Base-by-base conservation (phyloP, 2,113 vertebrate genomes). In the Cephalopholis sonnerati region DNA sequence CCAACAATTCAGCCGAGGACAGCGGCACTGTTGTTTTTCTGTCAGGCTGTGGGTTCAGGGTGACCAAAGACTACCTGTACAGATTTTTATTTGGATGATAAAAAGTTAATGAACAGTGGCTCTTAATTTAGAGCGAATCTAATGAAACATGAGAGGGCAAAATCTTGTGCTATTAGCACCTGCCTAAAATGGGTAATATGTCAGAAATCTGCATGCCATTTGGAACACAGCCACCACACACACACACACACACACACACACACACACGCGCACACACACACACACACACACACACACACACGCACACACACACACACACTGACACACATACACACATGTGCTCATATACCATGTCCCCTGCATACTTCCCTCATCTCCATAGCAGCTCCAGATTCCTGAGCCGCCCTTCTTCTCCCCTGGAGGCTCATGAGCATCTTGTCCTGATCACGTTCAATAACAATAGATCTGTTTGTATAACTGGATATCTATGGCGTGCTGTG, bases 391-490 rank as follows among this genome's bases (percentile, higher is more conserved):
- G 64, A 84, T 86, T 80, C 84, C 74, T 55, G 59, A 3, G 59
- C 67, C 50, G 73, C 57, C 57, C 32, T 53, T 66, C 50, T 41
- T 79, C n/a, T 44, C 53, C 48, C 12, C 25, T 70, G 24, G 46
- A 44, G 29, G 48, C 57, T 79, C 51, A 29, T 29, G 22, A 77
- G 44, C 80, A 70, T 75, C 48, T 76, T 75, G 79, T 58, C 61
- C 67, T 32, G 48, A 79, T 81, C 54, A 36, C 3, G 18, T 81
- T 66, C 74, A 74, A 72, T 62, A 74, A 93, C 88, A 90, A 87
- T 78, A 79, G 63, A 62, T 86, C 8, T 87, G 86, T 67, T 86
- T 89, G 75, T 91, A 74, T 78, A 64, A 79, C 27, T 77, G 65
- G 36, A 78, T 63, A 85, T 82, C 73, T 41, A 20, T 61, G 41